phyloP scores from a whole-genome alignment of 1,140 invertebrate genomes.

The Drosophila azteca region DNA sequence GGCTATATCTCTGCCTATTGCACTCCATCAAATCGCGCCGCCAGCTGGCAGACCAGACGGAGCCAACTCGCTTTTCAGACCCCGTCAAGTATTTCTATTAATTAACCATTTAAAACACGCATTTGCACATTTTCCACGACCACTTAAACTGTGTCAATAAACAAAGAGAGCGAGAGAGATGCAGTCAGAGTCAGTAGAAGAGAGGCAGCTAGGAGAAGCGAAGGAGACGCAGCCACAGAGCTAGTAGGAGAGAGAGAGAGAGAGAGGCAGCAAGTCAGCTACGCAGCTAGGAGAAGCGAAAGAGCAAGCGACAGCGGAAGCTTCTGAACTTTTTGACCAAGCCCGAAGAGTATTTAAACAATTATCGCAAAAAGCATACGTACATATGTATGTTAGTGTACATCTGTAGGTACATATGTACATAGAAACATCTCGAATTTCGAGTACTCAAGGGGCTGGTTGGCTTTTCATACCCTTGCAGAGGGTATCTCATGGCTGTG shows the following conservation, averaged over 20 bases:
- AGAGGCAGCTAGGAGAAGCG: background rate
- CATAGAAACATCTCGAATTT: conserved; percentile 49
- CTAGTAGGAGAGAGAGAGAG: no score
- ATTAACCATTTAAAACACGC: conserved; percentile 69
- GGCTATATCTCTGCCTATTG: conserved; percentile 5
- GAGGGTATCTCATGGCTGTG: no score
- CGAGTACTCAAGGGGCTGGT: conserved; percentile 16
- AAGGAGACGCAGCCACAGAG: no score
- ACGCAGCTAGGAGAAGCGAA: no score
- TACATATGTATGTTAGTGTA: no score
- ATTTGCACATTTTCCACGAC: conserved; percentile 56
- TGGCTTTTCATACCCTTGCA: conserved; percentile 1
- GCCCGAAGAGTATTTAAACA: conserved; percentile 64
- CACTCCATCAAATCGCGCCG: conserved; percentile 23
- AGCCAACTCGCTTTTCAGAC: conserved; percentile 13
- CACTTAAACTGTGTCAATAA: conserved; percentile 72
- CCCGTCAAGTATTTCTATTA: conserved; percentile 63
- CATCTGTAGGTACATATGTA: conserved; percentile 3
- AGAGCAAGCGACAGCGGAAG: conserved; percentile 29
- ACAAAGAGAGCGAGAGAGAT: conserved; percentile 43
- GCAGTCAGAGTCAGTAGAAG: conserved; percentile 3
- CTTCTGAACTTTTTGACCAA: conserved; percentile 73
- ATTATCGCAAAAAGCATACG: conserved; percentile 39
- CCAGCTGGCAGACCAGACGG: conserved; percentile 4
- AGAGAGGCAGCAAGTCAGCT: no score